Evolutionary conservation across 2,888 invertebrate genomes (phyloP).

Genomic region (Tetragnatha montana): DNA sequence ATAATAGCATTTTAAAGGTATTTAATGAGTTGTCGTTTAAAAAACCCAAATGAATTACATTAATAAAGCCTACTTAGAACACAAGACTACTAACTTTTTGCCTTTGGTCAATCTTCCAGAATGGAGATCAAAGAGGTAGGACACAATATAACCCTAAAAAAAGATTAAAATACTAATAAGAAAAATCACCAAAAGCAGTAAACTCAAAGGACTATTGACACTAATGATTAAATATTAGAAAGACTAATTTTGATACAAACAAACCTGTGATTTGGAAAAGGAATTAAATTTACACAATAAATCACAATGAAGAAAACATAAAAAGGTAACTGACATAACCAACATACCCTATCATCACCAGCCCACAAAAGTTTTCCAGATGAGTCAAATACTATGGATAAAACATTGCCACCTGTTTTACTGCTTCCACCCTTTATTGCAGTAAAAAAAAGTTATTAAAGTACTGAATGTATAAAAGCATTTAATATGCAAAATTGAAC

Average conservation of each 20-base stretch:
- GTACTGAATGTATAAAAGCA: too few relatives aligned
- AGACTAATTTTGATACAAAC: not conserved
- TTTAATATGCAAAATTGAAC: too few relatives aligned
- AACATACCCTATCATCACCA: constrained; percentile 84
- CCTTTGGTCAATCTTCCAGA: constrained; percentile 83
- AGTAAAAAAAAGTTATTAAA: too few relatives aligned
- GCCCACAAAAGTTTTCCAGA: constrained; percentile 88
- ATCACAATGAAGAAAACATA: not conserved
- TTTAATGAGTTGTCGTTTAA: too few relatives aligned
- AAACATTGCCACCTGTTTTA: constrained; percentile 79
- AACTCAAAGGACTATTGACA: too few relatives aligned
- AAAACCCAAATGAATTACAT: too few relatives aligned
- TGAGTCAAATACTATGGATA: constrained; percentile 85
- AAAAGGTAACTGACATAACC: too few relatives aligned
- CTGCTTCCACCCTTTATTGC: constrained; percentile 77
- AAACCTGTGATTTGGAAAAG: too few relatives aligned
- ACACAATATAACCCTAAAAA: constrained; percentile 81
- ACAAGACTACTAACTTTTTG: constrained; percentile 77
- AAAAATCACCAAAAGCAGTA: too few relatives aligned
- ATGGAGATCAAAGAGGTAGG: constrained; percentile 83
- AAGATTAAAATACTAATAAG: constrained; percentile 9
- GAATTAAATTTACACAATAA: not conserved
- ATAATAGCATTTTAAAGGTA: too few relatives aligned
- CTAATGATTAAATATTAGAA: not conserved
- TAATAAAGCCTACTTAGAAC: too few relatives aligned